Evolutionary conservation across 2,888 invertebrate genomes (phyloP).

Genomic region (Andrena marginata): DNA sequence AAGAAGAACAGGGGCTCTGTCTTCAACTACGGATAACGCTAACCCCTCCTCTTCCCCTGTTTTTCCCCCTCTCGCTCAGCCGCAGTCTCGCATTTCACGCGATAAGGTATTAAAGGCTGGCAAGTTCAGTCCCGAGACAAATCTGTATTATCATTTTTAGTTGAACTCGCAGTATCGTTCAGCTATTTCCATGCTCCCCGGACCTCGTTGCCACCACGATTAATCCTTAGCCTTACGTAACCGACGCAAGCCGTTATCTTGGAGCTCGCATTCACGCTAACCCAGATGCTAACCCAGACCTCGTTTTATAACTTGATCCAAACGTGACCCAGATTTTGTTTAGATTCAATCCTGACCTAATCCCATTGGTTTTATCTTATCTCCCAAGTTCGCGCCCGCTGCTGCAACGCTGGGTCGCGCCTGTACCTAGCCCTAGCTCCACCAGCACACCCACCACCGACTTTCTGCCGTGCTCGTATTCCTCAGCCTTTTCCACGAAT

Average conservation of each 20-base stretch:
- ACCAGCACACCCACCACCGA: slow-evolving; percentile 14
- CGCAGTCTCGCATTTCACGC: no score
- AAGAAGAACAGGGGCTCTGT: no score
- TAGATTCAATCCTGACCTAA: slow-evolving; percentile 56
- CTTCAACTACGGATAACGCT: no score
- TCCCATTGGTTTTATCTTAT: slow-evolving; percentile 53
- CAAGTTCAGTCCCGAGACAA: no score
- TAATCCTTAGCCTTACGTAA: slow-evolving; percentile 18
- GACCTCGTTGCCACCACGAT: neutral
- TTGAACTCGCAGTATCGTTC: slow-evolving; percentile 9
- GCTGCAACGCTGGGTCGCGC: neutral
- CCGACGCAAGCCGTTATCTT: slow-evolving; percentile 29
- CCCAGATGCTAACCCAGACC: slow-evolving; percentile 55
- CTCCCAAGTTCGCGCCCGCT: slow-evolving; percentile 47
- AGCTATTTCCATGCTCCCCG: neutral
- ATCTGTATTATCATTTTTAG: neutral
- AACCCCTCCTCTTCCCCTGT: no score
- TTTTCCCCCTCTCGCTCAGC: no score
- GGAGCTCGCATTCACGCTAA: slow-evolving; percentile 22
- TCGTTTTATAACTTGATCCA: slow-evolving; percentile 41
- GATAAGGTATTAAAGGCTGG: no score
- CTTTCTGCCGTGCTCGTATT: neutral
- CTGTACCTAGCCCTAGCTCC: neutral
- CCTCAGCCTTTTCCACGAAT: neutral
- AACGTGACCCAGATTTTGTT: slow-evolving; percentile 56